Conservation (phyloP, 2,888 invertebrate species). For the Chouioia cunea region DNA sequence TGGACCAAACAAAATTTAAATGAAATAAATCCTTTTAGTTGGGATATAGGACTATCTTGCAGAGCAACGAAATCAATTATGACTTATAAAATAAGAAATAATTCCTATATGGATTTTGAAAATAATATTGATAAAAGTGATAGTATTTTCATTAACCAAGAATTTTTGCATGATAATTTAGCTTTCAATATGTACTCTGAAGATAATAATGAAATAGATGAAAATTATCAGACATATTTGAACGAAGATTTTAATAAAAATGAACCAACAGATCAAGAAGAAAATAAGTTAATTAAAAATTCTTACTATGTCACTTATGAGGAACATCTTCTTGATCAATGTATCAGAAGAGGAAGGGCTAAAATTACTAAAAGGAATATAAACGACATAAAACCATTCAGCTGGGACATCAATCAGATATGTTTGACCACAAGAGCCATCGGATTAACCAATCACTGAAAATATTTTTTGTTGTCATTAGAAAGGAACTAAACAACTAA, state of each 20-base stretch:
- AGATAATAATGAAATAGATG: background rate
- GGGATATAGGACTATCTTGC: constrained; percentile 41
- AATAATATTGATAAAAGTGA: constrained; percentile 8
- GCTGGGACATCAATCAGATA: constrained; percentile 45
- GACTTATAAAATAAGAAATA: constrained; percentile 24
- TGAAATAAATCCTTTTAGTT: constrained; percentile 43
- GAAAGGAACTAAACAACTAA: background rate
- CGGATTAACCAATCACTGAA: constrained; percentile 26
- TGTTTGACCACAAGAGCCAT: constrained; percentile 45
- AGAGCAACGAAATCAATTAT: constrained; percentile 32
- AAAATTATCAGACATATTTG: constrained; percentile 8
- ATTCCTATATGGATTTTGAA: constrained; percentile 6
- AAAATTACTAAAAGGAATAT: constrained; percentile 42
- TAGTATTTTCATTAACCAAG: background rate
- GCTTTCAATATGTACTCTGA: constrained; percentile 2
- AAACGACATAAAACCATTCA: constrained; percentile 42
- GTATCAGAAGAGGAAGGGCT: constrained; percentile 45
- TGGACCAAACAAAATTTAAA: constrained; percentile 38
- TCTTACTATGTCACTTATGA: constrained; percentile 35
- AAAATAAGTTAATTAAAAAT: constrained; percentile 14
- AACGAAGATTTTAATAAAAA: constrained; percentile 1
- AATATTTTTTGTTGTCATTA: constrained; percentile 10
- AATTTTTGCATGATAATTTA: constrained; percentile 2
- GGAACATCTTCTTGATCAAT: constrained; percentile 45
- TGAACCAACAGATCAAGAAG: constrained; percentile 7